Evolutionary conservation across 2,888 invertebrate genomes (phyloP), one percentile per base, ranked within the genome.

Genomic region (Chelonus formosanus): DNA sequence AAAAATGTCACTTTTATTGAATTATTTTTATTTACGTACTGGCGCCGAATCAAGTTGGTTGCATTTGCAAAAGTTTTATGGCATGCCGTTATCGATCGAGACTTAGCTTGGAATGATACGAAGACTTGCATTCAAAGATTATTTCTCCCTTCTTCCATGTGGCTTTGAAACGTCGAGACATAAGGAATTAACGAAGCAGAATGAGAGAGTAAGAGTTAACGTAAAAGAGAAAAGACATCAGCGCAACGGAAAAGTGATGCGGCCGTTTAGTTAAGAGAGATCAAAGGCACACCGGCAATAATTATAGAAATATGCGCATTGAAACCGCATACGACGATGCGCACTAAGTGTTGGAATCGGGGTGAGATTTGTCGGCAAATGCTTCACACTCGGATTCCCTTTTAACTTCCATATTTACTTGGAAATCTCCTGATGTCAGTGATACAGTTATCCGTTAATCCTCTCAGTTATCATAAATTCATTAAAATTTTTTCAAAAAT

Each of bases 301-400:
- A 84, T 83, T 84, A 83, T 77, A 82, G 82, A 83, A 84, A 83
- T 84, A 84, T 82, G 81, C 78, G 77, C 78, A 74, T 74, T 75
- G 78, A 78, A 76, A 77, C 78, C 73, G 77, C 66, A 65, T 63
- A 65, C 56, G 52, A 70, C 69, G 61, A 66, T 65, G 43, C 44
- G 56, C 52, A 50, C 63, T 58, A 59, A 64, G 67, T 66, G 54
- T 57, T 47, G 43, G 53, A 56, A 73, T 78, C 74, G 71, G 76
- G 66, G 64, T 35, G 58, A 57, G 63, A 65, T 61, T 63, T 62
- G 63, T 63, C 61, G 61, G 65, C 57, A 53, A 61, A 59, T 61
- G 59, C 45, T 50, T 57, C 45, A 40, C 60, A 54, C 48, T 55
- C 53, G 48, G 48, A 48, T 62, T 69, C 65, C 62, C 35, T 57